Conservation (phyloP, 2,797 vertebrate genomes). For the Danio choprae region DNA sequence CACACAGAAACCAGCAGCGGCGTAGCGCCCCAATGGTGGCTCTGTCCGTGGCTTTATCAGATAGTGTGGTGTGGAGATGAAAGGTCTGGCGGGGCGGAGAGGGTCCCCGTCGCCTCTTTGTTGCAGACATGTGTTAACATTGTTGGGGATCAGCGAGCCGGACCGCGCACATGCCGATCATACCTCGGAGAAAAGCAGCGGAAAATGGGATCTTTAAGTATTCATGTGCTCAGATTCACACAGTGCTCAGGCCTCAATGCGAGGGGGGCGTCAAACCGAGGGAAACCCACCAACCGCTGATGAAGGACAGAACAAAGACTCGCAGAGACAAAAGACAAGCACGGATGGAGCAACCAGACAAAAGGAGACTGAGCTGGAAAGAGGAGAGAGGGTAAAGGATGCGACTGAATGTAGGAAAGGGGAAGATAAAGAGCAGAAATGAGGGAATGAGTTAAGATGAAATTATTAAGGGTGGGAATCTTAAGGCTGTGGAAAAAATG, state of each 20-base stretch:
- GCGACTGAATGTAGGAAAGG: background rate
- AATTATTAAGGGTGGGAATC: conserved; percentile 16
- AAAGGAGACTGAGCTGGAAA: conserved; percentile 6
- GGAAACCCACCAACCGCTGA: conserved; percentile 25
- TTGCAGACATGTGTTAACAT: conserved; percentile 63
- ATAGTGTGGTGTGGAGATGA: conserved; percentile 55
- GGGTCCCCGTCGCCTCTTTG: conserved; percentile 54
- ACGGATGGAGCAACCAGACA: conserved; percentile 16
- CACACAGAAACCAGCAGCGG: background rate
- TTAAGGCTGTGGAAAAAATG: too few species aligned
- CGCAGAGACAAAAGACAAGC: conserved; percentile 40
- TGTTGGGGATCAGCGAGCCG: conserved; percentile 57
- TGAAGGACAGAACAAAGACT: conserved; percentile 46
- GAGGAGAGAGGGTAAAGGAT: conserved; percentile 1
- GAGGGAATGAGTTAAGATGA: conserved; percentile 39
- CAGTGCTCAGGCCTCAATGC: conserved; percentile 36
- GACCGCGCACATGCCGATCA: conserved; percentile 50
- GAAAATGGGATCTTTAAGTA: conserved; percentile 65
- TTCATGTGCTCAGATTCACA: conserved; percentile 52
- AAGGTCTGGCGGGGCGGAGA: conserved; percentile 49
- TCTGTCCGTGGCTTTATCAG: conserved; percentile 48
- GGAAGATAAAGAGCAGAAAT: conserved; percentile 23
- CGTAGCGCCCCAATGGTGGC: conserved; percentile 13
- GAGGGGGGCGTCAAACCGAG: background rate
- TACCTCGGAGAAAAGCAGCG: conserved; percentile 56